Evolutionary conservation across 2,888 invertebrate genomes (phyloP), one percentile per base, ranked within the genome.

Genomic region (Synergus gifuensis): DNA sequence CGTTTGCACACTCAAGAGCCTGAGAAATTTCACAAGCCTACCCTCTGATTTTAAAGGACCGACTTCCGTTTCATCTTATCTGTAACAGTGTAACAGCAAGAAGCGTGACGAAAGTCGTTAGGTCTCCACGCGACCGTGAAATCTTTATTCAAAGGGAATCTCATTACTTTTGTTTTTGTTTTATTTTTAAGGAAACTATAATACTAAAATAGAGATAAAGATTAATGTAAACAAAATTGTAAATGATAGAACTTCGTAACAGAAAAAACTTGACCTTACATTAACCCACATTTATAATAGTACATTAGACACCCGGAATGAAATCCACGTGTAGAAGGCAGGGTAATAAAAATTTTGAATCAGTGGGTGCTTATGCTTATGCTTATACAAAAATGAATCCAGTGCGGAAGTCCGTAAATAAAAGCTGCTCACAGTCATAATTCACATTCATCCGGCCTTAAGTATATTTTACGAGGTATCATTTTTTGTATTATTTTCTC

Each of bases 11-110:
- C 84, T 84, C 85, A 85, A 81, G 82, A 83, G 85, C 85, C 86
- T 76, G 79, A 84, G 82, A 83, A 83, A 85, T 89, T 88, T 87
- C 83, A 87, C 87, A 79, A 88, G 87, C 84, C 85, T 82, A 54
- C 73, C 79, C 78, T 81, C 79, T 64, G 76, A 78, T 22, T 67
- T 49, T 73, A 12, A 82, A 83, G 79, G 73, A 73, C 54, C 83
- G 81, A 83, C 83, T 83, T 83, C 83, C 83, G 83, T 69, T 40
- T 69, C 60, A 54, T 64, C 67, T 62, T 77, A 77, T 76, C 67
- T 73, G n/a, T 36, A 54, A 73, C 49, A n/a, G 8, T 67, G 67
- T 16, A 49, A 69, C 49, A 28, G 11, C 28, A 46, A 36, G 49
- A 73, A 73, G 73, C 73, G 49, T 73, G 36, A 54, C 73, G 54